Conservation (phyloP, 2,888 invertebrate genomes). For the Idaea straminata region DNA sequence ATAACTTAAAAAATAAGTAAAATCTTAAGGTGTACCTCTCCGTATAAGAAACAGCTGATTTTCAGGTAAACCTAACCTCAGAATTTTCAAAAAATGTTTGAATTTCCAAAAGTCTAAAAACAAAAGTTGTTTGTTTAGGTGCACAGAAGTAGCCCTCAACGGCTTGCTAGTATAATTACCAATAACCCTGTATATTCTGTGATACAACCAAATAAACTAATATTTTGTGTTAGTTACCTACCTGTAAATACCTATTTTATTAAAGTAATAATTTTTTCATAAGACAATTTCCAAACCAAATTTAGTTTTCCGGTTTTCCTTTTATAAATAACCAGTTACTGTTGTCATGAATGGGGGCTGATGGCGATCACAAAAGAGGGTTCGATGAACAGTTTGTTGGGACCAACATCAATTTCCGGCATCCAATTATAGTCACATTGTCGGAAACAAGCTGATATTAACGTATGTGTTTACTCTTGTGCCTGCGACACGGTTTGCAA, state of each 20-base stretch:
- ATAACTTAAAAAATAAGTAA: no score
- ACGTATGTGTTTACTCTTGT: slow-evolving; percentile 13
- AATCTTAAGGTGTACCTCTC: no score
- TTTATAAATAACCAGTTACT: slow-evolving; percentile 17
- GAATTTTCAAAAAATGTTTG: no score
- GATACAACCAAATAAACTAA: no score
- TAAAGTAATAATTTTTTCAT: neutral
- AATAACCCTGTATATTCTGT: no score
- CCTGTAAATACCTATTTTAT: neutral
- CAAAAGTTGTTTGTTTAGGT: no score
- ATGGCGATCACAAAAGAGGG: slow-evolving; percentile 30
- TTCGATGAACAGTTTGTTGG: slow-evolving; percentile 42
- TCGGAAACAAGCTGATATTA: slow-evolving; percentile 28
- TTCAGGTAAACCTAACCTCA: no score
- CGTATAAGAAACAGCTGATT: no score
- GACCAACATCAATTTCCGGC: slow-evolving; percentile 39
- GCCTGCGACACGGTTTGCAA: neutral
- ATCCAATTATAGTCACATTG: slow-evolving; percentile 48
- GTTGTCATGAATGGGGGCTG: slow-evolving; percentile 25
- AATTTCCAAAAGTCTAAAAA: no score
- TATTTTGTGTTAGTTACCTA: no score
- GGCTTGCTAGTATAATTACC: no score
- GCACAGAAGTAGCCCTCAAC: no score
- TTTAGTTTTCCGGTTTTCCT: slow-evolving; percentile 11
- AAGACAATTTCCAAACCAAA: slow-evolving; percentile 18